Conservation (phyloP, 2,797 vertebrate genomes). For the Megalops cyprinoides region DNA sequence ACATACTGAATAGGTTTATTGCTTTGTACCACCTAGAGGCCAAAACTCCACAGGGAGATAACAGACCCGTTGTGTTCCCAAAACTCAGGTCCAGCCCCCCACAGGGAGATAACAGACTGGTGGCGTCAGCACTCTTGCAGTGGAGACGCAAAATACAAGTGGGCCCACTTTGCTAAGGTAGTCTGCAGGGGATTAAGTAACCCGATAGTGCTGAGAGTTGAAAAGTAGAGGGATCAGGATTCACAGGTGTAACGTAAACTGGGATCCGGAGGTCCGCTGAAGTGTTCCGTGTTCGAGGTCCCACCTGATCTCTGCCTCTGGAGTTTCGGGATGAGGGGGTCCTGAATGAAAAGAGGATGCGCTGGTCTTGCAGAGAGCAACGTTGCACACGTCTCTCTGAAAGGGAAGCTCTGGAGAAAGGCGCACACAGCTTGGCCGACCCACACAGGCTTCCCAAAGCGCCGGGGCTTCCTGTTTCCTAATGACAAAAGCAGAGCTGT, state of each 20-base stretch:
- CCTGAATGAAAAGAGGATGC: not conserved
- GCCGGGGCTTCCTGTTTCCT: not conserved
- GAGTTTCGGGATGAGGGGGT: not conserved
- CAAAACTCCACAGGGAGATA: not conserved
- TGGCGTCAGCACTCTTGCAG: not conserved
- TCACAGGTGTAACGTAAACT: slow-evolving; percentile 1
- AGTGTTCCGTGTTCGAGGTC: not conserved
- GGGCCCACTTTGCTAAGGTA: not conserved
- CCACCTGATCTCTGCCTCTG: not conserved
- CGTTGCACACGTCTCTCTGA: too few relatives aligned
- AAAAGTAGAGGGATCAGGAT: slow-evolving; percentile 44
- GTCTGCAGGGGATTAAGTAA: not conserved
- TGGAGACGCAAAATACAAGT: not conserved
- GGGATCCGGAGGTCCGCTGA: not conserved
- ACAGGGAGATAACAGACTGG: not conserved
- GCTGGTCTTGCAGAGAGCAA: not conserved
- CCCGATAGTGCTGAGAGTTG: slow-evolving; percentile 4
- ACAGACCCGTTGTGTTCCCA: too few relatives aligned
- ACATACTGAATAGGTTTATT: not conserved
- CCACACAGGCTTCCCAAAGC: not conserved
- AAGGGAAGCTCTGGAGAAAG: not conserved
- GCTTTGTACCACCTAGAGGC: not conserved
- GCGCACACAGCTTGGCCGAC: not conserved
- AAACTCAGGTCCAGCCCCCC: not conserved
- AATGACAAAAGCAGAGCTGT: not conserved